Percentiles rank a stretch among this genome's conserved stretches.
These are phyloP conservation scores for Macheiramphus alcinus DNA, from an alignment of 2,113 vertebrate genomes.

Conservation along the genomic window DNA sequence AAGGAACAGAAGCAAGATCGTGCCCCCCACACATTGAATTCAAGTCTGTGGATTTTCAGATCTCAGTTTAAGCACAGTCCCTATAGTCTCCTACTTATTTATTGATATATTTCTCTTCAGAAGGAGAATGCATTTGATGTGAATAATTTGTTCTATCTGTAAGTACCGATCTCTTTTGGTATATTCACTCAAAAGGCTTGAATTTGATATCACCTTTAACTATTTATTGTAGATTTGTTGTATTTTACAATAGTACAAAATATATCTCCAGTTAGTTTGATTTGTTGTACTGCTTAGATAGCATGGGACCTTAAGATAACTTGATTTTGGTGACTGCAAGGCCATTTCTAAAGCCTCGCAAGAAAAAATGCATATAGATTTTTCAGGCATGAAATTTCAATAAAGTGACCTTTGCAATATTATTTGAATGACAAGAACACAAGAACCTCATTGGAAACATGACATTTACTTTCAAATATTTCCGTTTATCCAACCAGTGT, in stretches of 20 bases:
- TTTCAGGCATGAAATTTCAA: conserved; percentile 24
- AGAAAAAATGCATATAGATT: neutral
- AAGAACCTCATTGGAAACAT: neutral
- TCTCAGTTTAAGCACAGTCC: neutral
- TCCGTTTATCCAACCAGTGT: neutral
- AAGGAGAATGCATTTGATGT: neutral
- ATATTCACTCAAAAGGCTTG: neutral
- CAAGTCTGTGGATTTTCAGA: neutral
- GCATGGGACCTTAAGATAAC: neutral
- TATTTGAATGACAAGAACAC: neutral
- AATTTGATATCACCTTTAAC: neutral
- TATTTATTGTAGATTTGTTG: neutral
- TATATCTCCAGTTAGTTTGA: neutral
- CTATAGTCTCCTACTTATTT: neutral
- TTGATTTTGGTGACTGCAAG: neutral
- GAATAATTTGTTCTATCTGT: neutral
- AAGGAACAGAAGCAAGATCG: neutral
- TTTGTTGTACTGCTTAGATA: neutral
- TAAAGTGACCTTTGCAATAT: neutral
- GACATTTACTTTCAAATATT: conserved; percentile 1
- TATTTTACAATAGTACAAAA: neutral
- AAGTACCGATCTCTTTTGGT: neutral
- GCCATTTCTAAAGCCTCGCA: neutral
- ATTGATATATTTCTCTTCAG: neutral
- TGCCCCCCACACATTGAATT: neutral